Conservation (phyloP, 2,797 vertebrate genomes). For the Poecilia wingei region DNA sequence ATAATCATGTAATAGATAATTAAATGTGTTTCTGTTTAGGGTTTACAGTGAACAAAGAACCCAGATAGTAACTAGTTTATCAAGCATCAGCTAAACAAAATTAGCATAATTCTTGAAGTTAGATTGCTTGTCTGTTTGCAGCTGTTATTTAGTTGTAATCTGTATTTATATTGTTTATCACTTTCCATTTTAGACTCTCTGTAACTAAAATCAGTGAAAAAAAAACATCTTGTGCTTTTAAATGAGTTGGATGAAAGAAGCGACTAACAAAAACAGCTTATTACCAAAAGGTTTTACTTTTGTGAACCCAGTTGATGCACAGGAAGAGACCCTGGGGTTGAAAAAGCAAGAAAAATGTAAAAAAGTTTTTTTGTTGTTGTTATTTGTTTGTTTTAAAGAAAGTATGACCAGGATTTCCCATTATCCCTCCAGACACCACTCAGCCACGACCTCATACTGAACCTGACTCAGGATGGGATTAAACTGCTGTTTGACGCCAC, state of each 20-base stretch:
- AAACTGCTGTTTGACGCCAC: conserved; percentile 99
- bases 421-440: conserved; percentile 88
- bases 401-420: not conserved
- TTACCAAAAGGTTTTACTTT: not conserved
- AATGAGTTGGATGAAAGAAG: not conserved
- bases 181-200: not conserved
- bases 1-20: not conserved
- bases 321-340: not conserved
- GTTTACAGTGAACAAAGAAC: not conserved
- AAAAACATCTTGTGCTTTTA: not conserved
- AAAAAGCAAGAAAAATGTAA: not conserved
- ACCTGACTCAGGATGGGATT: conserved; percentile 99
- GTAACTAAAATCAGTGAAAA: no score
- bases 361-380: not conserved
- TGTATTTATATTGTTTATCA: not conserved
- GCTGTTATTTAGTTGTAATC: not conserved
- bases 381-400: not conserved
- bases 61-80: not conserved
- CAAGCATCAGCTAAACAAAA: not conserved
- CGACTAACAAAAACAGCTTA: not conserved
- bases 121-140: not conserved
- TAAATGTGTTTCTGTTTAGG: not conserved
- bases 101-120: not conserved
- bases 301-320: not conserved
- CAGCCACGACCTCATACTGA: conserved; percentile 99